Evolutionary conservation across 2,888 invertebrate species (phyloP), one percentile per base, ranked within the genome.

Genomic region (Tenthredo livida): DNA sequence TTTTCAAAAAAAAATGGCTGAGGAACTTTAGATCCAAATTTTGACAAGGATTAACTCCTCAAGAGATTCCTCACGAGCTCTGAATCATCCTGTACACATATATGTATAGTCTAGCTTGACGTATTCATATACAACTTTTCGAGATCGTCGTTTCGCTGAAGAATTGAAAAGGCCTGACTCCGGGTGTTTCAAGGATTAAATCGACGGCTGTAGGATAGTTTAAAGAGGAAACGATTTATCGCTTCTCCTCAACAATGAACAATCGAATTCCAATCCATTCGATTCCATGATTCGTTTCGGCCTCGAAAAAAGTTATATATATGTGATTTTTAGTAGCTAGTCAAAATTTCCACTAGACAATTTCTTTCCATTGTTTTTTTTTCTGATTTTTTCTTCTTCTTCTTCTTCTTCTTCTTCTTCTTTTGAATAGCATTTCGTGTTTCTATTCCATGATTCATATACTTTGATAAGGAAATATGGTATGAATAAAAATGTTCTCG

Each of bases 201-300:
- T 25, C 47, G 43, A 37, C 75, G 15, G 25, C 75, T 75, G n/a
- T n/a, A n/a, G 75, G 21, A 47, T 75, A 17, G 43, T 75, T 40
- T 33, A 72, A 40, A 21, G 21, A 47, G 25, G 37, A 75, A 75
- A 75, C 43, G 75, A 75, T 75, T 75, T 75, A 75, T 75, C 25
- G 43, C 21, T 47, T 75, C 75, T 40, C n/a, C 21, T 25, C 25
- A 47, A 75, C 75, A 75, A 75, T 47, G 75, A 40, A 75, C 75
- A 75, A 75, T 75, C 75, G 75, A 75, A 75, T 75, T 75, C 75
- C 75, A 37, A 70, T 70, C 70, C 37, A 37, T 70, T 75, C 43
- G 47, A 75, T 75, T 70, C 70, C 70, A 37, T 47, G 40, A 75
- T 47, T 43, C 47, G 43, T 15, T 75, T 40, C 40, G 37, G 75